These are phyloP conservation scores for Trachymyrmex septentrionalis DNA, from an alignment of 1,140 invertebrate species.

Conservation along the genomic window DNA sequence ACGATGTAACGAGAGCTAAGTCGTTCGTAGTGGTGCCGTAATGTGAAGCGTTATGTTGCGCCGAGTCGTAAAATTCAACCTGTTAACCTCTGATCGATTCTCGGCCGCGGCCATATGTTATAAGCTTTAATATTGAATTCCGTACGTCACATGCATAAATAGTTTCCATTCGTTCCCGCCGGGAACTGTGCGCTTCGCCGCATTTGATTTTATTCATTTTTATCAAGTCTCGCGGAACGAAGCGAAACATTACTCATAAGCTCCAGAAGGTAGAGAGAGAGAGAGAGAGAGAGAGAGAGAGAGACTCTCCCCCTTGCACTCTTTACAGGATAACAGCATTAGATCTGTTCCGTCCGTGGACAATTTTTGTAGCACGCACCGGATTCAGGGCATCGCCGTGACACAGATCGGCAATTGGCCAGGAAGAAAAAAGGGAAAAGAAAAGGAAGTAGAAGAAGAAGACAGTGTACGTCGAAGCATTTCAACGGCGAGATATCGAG, in stretches of 20 bases:
- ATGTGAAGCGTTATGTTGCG: constrained; percentile 69
- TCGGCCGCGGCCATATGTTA: constrained; percentile 78
- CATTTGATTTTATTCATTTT: constrained; percentile 37
- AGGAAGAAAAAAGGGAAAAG: constrained; percentile 12
- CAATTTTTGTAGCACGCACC: not conserved
- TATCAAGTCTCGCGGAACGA: not conserved
- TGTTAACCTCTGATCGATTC: constrained; percentile 84
- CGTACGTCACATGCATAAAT: constrained; percentile 43
- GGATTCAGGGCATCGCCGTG: not conserved
- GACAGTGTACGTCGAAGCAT: constrained; percentile 12
- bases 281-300: too few relatives aligned
- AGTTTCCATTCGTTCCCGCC: constrained; percentile 33
- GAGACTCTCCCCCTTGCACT: too few relatives aligned
- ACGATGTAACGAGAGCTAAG: constrained; percentile 38
- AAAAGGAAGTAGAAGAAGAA: not conserved
- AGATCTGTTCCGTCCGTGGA: not conserved
- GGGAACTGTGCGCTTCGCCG: not conserved
- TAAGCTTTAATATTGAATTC: constrained; percentile 69
- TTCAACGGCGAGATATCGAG: constrained; percentile 61
- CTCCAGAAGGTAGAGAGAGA: too few relatives aligned
- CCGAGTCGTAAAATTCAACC: constrained; percentile 82
- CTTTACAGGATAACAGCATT: too few relatives aligned
- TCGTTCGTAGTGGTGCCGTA: constrained; percentile 6
- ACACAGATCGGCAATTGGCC: constrained; percentile 8
- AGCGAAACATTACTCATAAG: not conserved